A percentile compares a stretch with the other conserved stretches of the same genome.
Conservation (phyloP, 2,888 invertebrate genomes). For the Romanomermis culicivorax region DNA sequence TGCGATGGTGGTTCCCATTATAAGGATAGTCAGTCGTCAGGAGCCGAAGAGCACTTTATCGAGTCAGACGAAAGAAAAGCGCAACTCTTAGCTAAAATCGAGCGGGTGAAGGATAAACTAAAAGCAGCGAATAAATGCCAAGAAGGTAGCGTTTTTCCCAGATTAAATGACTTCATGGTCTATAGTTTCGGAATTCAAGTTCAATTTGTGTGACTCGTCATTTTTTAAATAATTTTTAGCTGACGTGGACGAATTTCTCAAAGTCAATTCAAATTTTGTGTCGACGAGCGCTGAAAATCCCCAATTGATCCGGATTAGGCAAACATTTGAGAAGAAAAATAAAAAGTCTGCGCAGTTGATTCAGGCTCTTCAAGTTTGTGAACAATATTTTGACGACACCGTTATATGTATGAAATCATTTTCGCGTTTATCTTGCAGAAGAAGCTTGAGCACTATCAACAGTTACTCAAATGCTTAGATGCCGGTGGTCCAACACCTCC, state of each 20-base stretch:
- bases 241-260: conserved; percentile 86
- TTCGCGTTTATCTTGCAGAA: conserved; percentile 32
- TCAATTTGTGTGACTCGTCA: not conserved
- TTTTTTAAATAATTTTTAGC: conserved; percentile 42
- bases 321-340: conserved; percentile 89
- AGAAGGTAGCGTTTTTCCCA: not conserved
- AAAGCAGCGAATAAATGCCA: not conserved
- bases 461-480: conserved; percentile 59
- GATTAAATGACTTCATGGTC: too few relatives aligned
- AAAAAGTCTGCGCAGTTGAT: conserved; percentile 83
- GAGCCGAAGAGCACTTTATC: not conserved
- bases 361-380: conserved; percentile 49
- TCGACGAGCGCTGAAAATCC: conserved; percentile 61
- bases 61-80: not conserved
- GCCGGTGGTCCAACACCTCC: conserved; percentile 18
- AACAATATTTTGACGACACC: too few relatives aligned
- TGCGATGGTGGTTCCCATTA: not conserved
- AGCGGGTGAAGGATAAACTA: not conserved
- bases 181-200: not conserved
- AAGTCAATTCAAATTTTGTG: conserved; percentile 40
- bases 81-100: not conserved
- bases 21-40: not conserved
- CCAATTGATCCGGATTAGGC: conserved; percentile 72
- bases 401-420: not conserved
- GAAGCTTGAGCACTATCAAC: conserved; percentile 71